Evolutionary conservation across 2,797 vertebrate genomes (phyloP).

Genomic region (Sebastiscus albofasciatus): DNA sequence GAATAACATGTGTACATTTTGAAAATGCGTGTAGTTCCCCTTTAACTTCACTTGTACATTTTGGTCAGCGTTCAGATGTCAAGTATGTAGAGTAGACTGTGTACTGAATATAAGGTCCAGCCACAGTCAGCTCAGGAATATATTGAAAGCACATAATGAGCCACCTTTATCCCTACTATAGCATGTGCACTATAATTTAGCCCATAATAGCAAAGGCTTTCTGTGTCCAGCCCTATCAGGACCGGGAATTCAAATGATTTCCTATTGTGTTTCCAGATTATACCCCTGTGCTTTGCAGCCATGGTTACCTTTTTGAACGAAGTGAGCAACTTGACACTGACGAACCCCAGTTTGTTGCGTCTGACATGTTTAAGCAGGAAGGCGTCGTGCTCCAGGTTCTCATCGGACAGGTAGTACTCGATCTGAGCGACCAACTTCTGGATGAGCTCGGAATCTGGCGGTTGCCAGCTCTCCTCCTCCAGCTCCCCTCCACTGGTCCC

Average conservation of each 20-base stretch:
- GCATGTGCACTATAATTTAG: neutral
- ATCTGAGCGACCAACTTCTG: conserved; percentile 93
- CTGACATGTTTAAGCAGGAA: conserved; percentile 96
- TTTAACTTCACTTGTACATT: neutral
- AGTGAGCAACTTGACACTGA: conserved; percentile 97
- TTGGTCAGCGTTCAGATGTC: neutral
- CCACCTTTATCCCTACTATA: neutral
- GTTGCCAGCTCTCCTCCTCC: conserved; percentile 93
- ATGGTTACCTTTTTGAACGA: conserved; percentile 96
- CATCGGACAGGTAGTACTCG: conserved; percentile 97
- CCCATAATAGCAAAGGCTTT: neutral
- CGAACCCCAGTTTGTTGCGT: conserved; percentile 96
- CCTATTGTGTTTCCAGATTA: neutral
- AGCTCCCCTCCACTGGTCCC: conserved; percentile 91
- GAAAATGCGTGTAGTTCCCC: no score
- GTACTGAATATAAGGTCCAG: no score
- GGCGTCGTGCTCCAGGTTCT: conserved; percentile 97
- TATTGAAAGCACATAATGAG: neutral
- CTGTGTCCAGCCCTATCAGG: neutral
- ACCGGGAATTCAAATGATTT: neutral
- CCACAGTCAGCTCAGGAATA: neutral
- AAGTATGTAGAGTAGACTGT: neutral
- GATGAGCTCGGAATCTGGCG: conserved; percentile 90
- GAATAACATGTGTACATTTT: neutral
- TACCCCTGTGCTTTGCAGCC: neutral